Conservation (phyloP, 2,888 invertebrate genomes). For the Limnephilus rhombicus region DNA sequence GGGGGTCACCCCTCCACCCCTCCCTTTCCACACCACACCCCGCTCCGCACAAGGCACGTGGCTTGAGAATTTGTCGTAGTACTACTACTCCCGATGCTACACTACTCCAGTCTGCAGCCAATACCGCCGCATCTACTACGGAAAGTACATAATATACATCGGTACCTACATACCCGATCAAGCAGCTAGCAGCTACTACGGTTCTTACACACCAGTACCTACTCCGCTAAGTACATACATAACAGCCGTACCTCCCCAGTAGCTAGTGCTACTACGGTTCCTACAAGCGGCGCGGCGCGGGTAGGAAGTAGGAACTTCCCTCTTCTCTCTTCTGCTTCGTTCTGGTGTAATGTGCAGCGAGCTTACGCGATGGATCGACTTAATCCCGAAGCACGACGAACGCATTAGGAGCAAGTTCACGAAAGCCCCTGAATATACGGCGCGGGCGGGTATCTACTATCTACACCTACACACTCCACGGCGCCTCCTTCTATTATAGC, state of each 20-base stretch:
- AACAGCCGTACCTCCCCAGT: neutral
- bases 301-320: slow-evolving; percentile 3
- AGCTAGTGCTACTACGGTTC: neutral
- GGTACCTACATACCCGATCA: neutral
- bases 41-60: slow-evolving; percentile 5
- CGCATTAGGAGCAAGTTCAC: slow-evolving; percentile 36
- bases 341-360: neutral
- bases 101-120: neutral
- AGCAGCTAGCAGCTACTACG: neutral
- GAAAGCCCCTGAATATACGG: slow-evolving; percentile 17
- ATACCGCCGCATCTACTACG: neutral
- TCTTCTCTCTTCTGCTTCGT: neutral
- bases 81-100: slow-evolving; percentile 16
- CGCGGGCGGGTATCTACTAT: neutral
- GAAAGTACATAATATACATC: neutral
- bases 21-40: neutral
- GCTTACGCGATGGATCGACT: slow-evolving; percentile 22
- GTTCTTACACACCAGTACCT: no score
- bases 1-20: neutral
- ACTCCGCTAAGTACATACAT: neutral
- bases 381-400: slow-evolving; percentile 36
- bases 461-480: neutral
- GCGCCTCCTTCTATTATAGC: neutral
- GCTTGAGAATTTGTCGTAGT: slow-evolving; percentile 29
- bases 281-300: neutral